A percentile compares a stretch with the other conserved stretches of the same genome.
Evolutionary conservation across 37 sponge, comb jelly and placozoan genomes (phyloP).

Genomic region (Cladorhizidae sp.): DNA sequence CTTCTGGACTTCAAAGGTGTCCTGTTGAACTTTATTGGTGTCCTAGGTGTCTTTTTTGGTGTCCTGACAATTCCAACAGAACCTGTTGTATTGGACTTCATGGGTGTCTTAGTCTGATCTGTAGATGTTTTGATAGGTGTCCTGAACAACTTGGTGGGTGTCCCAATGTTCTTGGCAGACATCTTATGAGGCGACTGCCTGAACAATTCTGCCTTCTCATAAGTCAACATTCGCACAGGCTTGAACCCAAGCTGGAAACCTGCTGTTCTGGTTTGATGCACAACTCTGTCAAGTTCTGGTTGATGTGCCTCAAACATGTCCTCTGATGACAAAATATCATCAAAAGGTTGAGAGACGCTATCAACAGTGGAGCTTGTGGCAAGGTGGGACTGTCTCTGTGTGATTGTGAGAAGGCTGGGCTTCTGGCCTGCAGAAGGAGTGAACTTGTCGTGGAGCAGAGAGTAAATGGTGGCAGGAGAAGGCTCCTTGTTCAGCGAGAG

Average conservation of each 20-base stretch:
- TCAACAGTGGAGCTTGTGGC: no score
- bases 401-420: not conserved
- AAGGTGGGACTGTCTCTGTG: not conserved
- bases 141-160: not conserved
- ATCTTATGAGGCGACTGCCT: not conserved
- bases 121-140: not conserved
- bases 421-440: not conserved
- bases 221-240: conserved; percentile 13
- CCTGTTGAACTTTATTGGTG: not conserved
- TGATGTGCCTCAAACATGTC: not conserved
- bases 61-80: not conserved
- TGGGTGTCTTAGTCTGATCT: not conserved
- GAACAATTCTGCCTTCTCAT: conserved; percentile 14
- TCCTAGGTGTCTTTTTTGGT: not conserved
- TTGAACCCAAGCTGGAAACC: not conserved
- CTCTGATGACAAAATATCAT: not conserved
- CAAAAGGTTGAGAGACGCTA: not conserved
- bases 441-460: conserved; percentile 38
- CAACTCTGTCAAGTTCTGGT: not conserved
- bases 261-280: not conserved
- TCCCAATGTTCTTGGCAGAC: not conserved
- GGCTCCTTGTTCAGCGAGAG: conserved; percentile 27
- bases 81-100: not conserved
- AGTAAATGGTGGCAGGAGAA: conserved; percentile 45
- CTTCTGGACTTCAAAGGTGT: not conserved